These are phyloP conservation scores for Pachydiplax longipennis DNA, from an alignment of 2,888 invertebrate species.

Conservation along the genomic window DNA sequence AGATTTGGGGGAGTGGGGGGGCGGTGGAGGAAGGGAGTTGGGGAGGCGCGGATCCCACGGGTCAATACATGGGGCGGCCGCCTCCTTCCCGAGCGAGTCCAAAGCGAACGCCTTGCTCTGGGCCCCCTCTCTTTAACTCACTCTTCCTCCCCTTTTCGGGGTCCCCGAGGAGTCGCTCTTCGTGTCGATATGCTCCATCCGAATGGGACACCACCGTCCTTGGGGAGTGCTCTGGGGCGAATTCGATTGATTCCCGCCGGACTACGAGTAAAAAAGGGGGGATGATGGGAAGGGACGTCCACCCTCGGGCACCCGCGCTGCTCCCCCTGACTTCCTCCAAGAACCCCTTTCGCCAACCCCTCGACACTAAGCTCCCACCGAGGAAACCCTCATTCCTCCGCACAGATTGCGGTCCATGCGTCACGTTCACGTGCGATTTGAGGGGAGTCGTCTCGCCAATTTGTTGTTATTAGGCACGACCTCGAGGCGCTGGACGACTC, in stretches of 20 bases:
- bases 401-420: not conserved
- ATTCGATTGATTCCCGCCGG: slow-evolving; percentile 44
- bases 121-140: not conserved
- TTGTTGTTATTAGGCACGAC: not conserved
- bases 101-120: slow-evolving; percentile 32
- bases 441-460: not conserved
- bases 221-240: slow-evolving; percentile 20
- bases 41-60: slow-evolving; percentile 28
- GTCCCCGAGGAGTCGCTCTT: slow-evolving; percentile 1
- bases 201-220: slow-evolving; percentile 26
- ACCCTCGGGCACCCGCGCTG: not conserved
- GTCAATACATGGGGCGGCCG: slow-evolving; percentile 41
- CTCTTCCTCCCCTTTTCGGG: not conserved
- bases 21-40: not conserved
- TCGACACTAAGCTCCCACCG: not conserved
- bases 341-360: too few species aligned
- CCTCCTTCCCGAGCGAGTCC: slow-evolving; percentile 35
- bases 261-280: not conserved
- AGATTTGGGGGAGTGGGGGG: not conserved
- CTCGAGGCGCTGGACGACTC: not conserved
- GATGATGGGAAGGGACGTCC: not conserved
- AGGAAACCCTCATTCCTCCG: not conserved
- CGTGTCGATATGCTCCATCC: slow-evolving; percentile 24
- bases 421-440: not conserved
- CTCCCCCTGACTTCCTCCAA: not conserved